phyloP scores from a whole-genome alignment of 2,797 vertebrate species.

The Gorsachius magnificus region DNA sequence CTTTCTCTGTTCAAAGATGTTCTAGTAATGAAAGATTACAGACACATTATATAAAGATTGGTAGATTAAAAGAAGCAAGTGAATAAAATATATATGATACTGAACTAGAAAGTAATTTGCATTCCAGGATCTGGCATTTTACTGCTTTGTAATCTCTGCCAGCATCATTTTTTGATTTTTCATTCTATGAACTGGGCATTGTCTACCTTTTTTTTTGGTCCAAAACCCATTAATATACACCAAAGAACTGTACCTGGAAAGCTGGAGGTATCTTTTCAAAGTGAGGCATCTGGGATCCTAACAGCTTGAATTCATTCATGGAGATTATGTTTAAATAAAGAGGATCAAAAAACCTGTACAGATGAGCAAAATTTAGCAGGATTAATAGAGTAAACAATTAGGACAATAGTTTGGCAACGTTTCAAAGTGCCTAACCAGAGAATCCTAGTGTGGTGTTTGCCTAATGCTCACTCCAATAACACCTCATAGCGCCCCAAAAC shows the following conservation, averaged over 20 bases:
- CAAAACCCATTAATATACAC: not conserved
- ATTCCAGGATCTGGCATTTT: not conserved
- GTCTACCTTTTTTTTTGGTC: not conserved
- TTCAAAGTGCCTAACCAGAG: not conserved
- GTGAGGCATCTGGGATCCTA: not conserved
- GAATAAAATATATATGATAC: not conserved
- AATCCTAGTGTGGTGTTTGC: not conserved
- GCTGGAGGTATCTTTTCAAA: not conserved
- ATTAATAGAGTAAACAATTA: not conserved
- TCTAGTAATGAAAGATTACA: not conserved
- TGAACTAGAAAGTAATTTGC: not conserved
- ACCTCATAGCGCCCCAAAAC: fast-evolving
- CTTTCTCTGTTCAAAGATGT: not conserved
- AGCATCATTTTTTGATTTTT: not conserved
- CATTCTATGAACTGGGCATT: not conserved
- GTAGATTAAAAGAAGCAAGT: not conserved
- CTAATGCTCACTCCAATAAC: not conserved
- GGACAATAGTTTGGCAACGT: not conserved
- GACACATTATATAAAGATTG: not conserved
- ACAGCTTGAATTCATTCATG: not conserved
- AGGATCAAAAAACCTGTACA: not conserved
- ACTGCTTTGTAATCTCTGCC: not conserved
- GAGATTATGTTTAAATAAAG: not conserved
- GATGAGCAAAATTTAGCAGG: not conserved
- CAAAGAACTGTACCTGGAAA: not conserved